A percentile compares a stretch with the other conserved stretches of the same genome.
Conservation (phyloP, 2,888 invertebrate species). For the Zhengitettix transpicula region DNA sequence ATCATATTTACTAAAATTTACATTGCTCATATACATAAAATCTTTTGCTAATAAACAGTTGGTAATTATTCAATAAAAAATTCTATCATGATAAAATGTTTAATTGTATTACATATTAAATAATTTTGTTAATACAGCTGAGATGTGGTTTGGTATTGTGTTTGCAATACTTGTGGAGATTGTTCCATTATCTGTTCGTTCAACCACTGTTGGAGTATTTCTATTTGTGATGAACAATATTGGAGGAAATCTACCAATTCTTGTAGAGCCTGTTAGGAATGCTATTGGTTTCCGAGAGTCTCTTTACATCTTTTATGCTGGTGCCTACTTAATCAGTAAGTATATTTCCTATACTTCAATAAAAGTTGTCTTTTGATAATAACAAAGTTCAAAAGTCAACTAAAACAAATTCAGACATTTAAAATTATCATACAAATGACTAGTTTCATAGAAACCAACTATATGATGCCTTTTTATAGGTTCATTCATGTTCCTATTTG, state of each 20-base stretch:
- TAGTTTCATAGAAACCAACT: neutral
- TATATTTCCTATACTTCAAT: constrained; percentile 15
- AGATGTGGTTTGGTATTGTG: constrained; percentile 90
- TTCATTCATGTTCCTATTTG: constrained; percentile 63
- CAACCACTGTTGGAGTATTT: constrained; percentile 73
- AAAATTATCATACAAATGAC: neutral
- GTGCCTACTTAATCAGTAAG: constrained; percentile 73
- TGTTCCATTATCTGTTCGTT: constrained; percentile 63
- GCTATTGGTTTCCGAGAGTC: constrained; percentile 68
- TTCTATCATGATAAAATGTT: too few relatives aligned
- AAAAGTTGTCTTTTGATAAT: too few relatives aligned
- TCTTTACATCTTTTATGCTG: constrained; percentile 75
- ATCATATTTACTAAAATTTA: too few relatives aligned
- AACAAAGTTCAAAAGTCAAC: too few relatives aligned
- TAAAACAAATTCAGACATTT: neutral
- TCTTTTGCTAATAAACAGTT: too few relatives aligned
- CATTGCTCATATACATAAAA: too few relatives aligned
- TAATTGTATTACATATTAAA: neutral
- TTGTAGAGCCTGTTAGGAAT: constrained; percentile 72
- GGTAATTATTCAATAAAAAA: too few relatives aligned
- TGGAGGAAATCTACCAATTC: constrained; percentile 75
- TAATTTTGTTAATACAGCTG: constrained; percentile 36
- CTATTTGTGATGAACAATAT: constrained; percentile 87
- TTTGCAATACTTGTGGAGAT: constrained; percentile 82
- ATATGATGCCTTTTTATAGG: constrained; percentile 30